Conservation (phyloP, 2,113 vertebrate genomes). For the Ia io region DNA sequence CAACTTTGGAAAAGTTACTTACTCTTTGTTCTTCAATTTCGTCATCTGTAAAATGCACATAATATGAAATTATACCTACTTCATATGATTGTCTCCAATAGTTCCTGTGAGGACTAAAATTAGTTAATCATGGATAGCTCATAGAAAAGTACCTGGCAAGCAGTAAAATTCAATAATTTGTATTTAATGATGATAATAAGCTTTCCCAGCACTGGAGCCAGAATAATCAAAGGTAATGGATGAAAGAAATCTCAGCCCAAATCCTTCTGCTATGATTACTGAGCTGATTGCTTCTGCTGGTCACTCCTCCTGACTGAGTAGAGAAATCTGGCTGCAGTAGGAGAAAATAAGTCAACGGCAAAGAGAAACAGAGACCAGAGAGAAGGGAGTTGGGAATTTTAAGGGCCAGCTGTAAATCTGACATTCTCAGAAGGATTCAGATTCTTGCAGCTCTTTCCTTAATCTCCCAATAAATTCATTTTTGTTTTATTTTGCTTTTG, state of each 20-base stretch:
- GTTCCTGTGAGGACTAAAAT: neutral
- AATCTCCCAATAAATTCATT: neutral
- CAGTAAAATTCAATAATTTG: slow-evolving; percentile 3
- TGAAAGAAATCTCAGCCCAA: neutral
- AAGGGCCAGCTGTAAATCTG: neutral
- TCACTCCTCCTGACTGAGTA: neutral
- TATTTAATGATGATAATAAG: neutral
- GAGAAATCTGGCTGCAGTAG: neutral
- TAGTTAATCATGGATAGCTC: slow-evolving; percentile 5
- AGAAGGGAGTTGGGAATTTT: neutral
- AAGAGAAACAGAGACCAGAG: neutral
- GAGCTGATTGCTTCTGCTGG: neutral
- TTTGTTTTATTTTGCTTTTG: neutral
- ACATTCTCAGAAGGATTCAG: neutral
- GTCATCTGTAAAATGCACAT: neutral
- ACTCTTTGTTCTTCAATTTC: neutral
- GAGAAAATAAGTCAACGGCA: neutral
- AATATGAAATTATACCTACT: neutral
- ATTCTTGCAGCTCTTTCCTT: neutral
- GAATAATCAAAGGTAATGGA: slow-evolving; percentile 1
- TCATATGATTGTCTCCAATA: neutral
- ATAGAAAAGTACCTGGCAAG: neutral
- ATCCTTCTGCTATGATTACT: neutral
- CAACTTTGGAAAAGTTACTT: neutral
- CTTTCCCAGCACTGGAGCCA: neutral